phyloP scores from a whole-genome alignment of 2,888 invertebrate genomes.

The Pseudoips prasinana region DNA sequence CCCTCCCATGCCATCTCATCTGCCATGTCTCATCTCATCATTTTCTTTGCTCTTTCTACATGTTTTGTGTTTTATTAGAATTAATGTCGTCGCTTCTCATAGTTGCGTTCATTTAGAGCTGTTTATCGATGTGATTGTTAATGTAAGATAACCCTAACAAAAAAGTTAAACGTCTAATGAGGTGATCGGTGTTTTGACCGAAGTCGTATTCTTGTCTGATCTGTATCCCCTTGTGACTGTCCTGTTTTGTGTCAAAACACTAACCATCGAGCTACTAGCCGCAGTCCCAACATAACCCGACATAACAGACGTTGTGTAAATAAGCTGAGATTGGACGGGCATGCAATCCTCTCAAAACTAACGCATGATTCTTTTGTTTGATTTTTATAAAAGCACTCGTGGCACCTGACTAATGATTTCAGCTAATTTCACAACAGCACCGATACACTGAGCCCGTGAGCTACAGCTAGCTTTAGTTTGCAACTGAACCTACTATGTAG shows the following conservation, averaged over 20 bases:
- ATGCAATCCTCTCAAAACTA: constrained; percentile 47
- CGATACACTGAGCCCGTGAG: constrained; percentile 38
- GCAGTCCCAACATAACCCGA: constrained; percentile 27
- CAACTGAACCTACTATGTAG: constrained; percentile 48
- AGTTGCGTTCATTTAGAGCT: constrained; percentile 51
- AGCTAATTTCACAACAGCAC: constrained; percentile 77
- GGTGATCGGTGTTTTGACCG: constrained; percentile 48
- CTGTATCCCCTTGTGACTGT: too few species aligned
- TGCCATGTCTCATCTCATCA: constrained; percentile 20
- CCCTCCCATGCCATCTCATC: background rate
- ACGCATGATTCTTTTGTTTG: constrained; percentile 50
- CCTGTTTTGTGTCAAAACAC: constrained; percentile 38
- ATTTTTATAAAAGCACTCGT: constrained; percentile 33
- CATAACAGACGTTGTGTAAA: constrained; percentile 58
- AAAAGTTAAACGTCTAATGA: constrained; percentile 17
- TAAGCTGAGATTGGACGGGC: constrained; percentile 78
- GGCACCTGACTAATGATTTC: constrained; percentile 62
- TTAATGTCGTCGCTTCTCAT: constrained; percentile 53
- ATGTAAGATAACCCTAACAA: constrained; percentile 28
- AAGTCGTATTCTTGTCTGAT: constrained; percentile 13
- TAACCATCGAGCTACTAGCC: constrained; percentile 35
- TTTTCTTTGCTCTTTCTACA: constrained; percentile 37
- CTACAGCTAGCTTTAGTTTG: constrained; percentile 60
- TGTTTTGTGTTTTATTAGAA: constrained; percentile 7
- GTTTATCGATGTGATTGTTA: constrained; percentile 48